A percentile compares a stretch with the other conserved stretches of the same genome.
Conservation (phyloP, 2,113 vertebrate genomes). For the Manacus vitellinus region DNA sequence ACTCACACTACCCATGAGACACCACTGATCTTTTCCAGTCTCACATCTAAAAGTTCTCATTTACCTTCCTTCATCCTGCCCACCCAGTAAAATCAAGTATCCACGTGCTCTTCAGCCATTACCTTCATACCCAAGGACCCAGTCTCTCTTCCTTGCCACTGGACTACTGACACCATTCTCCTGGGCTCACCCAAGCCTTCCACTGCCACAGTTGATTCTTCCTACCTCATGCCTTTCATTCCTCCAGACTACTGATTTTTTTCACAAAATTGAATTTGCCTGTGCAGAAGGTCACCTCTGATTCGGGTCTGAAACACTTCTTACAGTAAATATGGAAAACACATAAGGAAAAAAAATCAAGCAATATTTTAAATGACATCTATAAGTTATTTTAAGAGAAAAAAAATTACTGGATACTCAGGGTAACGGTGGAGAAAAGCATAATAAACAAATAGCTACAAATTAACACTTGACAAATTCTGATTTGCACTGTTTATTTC, state of each 20-base stretch:
- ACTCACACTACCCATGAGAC: not conserved
- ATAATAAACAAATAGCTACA: not conserved
- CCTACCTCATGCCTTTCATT: not conserved
- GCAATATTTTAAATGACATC: not conserved
- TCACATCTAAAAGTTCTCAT: not conserved
- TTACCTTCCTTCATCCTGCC: rapidly evolving
- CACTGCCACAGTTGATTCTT: not conserved
- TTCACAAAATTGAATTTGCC: not conserved
- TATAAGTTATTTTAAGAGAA: not conserved
- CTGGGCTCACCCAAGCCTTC: not conserved
- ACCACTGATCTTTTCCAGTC: not conserved
- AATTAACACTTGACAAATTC: not conserved
- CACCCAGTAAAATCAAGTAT: not conserved
- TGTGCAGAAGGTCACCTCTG: not conserved
- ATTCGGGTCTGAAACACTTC: not conserved
- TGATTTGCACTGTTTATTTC: not conserved
- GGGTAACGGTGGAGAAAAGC: not conserved
- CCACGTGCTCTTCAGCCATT: not conserved
- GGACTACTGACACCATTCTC: not conserved
- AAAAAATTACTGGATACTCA: not conserved
- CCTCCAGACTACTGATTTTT: not conserved
- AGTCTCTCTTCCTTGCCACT: not conserved
- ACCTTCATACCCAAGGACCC: not conserved
- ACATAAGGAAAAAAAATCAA: not conserved
- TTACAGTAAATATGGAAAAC: not conserved